Base-by-base conservation (phyloP, 2,888 invertebrate species). In the Clistopyga incitator region DNA sequence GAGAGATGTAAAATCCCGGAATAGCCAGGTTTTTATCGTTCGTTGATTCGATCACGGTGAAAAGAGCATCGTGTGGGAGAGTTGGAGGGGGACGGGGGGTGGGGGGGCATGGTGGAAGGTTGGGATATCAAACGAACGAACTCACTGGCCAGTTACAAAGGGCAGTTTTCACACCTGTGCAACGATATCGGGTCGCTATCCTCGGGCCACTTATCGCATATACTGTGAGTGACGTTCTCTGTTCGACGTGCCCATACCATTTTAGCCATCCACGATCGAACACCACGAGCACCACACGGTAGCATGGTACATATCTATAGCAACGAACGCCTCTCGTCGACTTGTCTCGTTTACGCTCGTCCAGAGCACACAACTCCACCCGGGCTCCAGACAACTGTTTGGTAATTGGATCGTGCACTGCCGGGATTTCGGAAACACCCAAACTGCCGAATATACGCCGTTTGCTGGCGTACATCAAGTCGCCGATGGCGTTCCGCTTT, bases 401-500 rank as follows among this genome's bases (percentile, higher is more conserved):
- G 67, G 84, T 88, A 88, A 88, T 88, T 88, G 88, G 88, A 88
- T 88, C 86, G 86, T 85, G 87, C 86, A 87, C 87, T 86, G 85
- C 77, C 87, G 86, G 87, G 87, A 88, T 88, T 88, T 88, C 87
- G 87, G 86, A 87, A 88, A 88, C 87, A 87, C 85, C 84, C 84
- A 71, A 87, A 88, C 87, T 88, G 87, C 86, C 86, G 86, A 78
- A 85, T 86, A 84, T 83, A 83, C 82, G 82, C 75, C 74, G 78
- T 68, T 78, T 78, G 78, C 72, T 54, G 34, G 81, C 50, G 65
- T 70, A 65, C 74, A 42, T 64, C 64, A 52, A 45, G 64, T 65
- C 34, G 54, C 15, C 38, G 42, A 50, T 25, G 56, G 71, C 34
- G 50, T 64, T 74, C 76, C 59, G 71, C 78, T 78, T 71, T 50